A percentile compares a stretch with the other conserved stretches of the same genome.
Conservation (phyloP, 2,797 vertebrate genomes). For the Gymnothorax javanicus region DNA sequence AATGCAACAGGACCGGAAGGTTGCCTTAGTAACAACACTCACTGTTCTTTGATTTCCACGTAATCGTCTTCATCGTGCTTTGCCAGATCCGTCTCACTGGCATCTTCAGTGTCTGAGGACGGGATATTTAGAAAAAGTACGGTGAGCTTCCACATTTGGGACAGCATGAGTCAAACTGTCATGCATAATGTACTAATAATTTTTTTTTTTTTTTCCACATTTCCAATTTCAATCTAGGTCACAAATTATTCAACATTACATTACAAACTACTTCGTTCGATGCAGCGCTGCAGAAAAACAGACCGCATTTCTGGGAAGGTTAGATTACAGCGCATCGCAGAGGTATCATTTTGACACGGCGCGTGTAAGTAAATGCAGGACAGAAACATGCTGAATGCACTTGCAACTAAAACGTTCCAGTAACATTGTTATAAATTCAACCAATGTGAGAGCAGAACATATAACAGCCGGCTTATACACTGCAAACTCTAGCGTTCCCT, state of each 20-base stretch:
- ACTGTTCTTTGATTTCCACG: slow-evolving; percentile 99
- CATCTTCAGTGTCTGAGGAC: slow-evolving; percentile 92
- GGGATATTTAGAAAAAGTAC: slow-evolving; percentile 11
- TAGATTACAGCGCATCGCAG: background rate
- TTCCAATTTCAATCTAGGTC: background rate
- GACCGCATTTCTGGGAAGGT: background rate
- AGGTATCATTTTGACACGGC: background rate
- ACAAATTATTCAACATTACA: background rate
- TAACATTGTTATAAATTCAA: background rate
- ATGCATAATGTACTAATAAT: background rate
- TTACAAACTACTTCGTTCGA: background rate
- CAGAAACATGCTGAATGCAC: background rate
- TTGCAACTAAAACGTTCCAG: background rate
- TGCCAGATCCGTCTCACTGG: slow-evolving; percentile 95
- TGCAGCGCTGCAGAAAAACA: background rate
- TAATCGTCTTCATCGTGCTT: slow-evolving; percentile 97
- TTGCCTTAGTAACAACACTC: slow-evolving; percentile 63
- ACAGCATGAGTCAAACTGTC: background rate
- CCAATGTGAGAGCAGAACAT: background rate
- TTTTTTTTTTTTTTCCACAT: too few species aligned
- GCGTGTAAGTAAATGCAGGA: background rate
- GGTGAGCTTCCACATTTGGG: background rate
- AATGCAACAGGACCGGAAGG: background rate
- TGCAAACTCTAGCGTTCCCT: background rate
- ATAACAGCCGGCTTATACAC: background rate